Evolutionary conservation across 2,113 vertebrate species (phyloP), one percentile per base, ranked within the genome.

Genomic region (Peromyscus maniculatus): DNA sequence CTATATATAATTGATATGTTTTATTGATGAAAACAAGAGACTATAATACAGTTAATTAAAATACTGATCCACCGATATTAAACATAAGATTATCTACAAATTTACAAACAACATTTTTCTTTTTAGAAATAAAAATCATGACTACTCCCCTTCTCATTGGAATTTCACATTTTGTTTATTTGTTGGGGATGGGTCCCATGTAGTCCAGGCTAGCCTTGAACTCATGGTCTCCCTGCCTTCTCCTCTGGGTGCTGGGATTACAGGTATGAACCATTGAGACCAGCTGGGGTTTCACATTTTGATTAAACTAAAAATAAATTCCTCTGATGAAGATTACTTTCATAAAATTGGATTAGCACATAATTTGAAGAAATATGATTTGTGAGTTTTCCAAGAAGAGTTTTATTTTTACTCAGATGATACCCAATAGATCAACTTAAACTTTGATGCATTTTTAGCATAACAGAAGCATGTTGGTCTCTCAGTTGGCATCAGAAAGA

Each of bases 391-490:
- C 59, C 66, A 92, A 12, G 39, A 91, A 91, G 46, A 89, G 75
- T 78, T 93, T 94, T 95, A 96, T 95, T 97, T 94, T 96, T 79
- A 94, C 66, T 55, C 86, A 89, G 92, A 83, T 84, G 67, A 57
- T 91, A 39, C 26, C 21, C 12, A 71, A 39, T n/a, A 84, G 69
- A 43, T 91, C 78, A 88, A 31, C 78, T 75, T 92, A 95, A 90
- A 78, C 39, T 36, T 67, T 0, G 12, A 8, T 80, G 55, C 19
- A 7, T 92, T 91, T 93, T 93, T 86, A 83, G 87, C 8, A 2
- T 10, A 46, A 28, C 39, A 57, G 83, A 78, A 55, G 33, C 7
- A 4, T 28, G 1, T 28, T 59, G 64, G 24, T 74, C 79, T 87
- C 86, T 92, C 36, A 11, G 77, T 46, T 95, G 88, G 52, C 55